These are phyloP conservation scores for Pomacea maculata DNA, from an alignment of 1,140 invertebrate genomes.

Conservation along the genomic window DNA sequence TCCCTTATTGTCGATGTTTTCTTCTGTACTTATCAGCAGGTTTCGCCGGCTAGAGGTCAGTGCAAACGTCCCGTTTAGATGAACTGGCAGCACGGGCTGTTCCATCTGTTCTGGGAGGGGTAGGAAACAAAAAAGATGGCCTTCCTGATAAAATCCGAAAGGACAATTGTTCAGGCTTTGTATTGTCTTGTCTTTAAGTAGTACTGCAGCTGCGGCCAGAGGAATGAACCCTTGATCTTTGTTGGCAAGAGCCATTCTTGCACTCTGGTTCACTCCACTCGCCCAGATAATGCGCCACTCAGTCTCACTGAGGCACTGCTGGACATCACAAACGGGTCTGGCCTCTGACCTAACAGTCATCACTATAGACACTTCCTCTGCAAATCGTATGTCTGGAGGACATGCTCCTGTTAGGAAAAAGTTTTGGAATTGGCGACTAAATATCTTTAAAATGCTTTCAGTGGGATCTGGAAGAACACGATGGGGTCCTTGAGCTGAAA, in stretches of 20 bases:
- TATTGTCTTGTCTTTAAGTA: neutral
- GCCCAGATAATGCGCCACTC: conserved; percentile 9
- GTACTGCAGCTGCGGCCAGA: conserved; percentile 5
- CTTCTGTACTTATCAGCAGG: conserved; percentile 24
- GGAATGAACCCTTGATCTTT: conserved; percentile 19
- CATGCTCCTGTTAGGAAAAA: neutral
- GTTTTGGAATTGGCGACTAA: neutral
- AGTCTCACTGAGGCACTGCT: neutral
- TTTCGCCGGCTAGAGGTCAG: conserved; percentile 37
- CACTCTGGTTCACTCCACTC: neutral
- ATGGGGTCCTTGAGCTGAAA: neutral
- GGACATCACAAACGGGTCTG: neutral
- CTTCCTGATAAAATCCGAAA: conserved; percentile 1
- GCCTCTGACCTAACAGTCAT: neutral
- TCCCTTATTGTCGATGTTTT: conserved; percentile 27
- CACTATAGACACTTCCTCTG: conserved; percentile 3
- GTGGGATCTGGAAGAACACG: neutral
- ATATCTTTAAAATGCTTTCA: neutral
- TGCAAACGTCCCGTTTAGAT: conserved; percentile 48
- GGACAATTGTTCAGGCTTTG: neutral
- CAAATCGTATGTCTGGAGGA: neutral
- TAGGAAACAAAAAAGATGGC: conserved; percentile 39
- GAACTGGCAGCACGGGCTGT: conserved; percentile 29
- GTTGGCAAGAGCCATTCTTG: neutral
- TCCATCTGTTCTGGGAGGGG: conserved; percentile 34